A percentile compares a stretch with the other conserved stretches of the same genome.
phyloP scores from a whole-genome alignment of 2,113 vertebrate species.

The Prolemur simus region DNA sequence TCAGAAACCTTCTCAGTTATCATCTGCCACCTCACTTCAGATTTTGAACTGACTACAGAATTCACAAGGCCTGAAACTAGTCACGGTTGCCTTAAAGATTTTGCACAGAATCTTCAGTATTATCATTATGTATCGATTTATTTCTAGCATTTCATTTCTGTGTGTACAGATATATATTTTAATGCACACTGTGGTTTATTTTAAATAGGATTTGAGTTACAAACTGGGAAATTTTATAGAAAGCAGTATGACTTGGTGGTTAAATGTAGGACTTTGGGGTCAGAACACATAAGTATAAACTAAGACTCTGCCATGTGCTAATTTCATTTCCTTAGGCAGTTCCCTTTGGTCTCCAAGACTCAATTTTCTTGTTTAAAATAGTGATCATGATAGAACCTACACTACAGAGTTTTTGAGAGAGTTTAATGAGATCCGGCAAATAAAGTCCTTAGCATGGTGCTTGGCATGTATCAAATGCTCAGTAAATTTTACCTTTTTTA shows the following conservation, averaged over 20 bases:
- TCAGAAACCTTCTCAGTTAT: conserved; percentile 21
- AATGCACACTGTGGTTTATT: background rate
- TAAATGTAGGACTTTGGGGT: background rate
- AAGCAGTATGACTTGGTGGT: background rate
- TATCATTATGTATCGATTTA: background rate
- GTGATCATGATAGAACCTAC: background rate
- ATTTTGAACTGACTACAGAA: background rate
- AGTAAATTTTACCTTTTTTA: background rate
- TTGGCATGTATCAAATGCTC: background rate
- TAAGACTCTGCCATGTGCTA: background rate
- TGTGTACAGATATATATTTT: background rate
- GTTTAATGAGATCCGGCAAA: background rate
- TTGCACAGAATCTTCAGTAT: background rate
- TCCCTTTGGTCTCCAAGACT: background rate
- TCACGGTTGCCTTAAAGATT: background rate
- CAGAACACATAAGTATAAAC: background rate
- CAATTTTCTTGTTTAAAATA: background rate
- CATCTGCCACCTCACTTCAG: conserved; percentile 10
- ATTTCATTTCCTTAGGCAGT: background rate
- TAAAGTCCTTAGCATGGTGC: background rate
- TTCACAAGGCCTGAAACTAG: background rate
- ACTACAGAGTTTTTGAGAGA: background rate
- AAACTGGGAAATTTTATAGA: background rate
- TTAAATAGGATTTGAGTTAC: background rate
- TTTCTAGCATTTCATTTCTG: background rate